Percentiles rank a stretch among this genome's conserved stretches.
Conservation (phyloP, 2,113 vertebrate species). For the Rhabdornis inornatus region DNA sequence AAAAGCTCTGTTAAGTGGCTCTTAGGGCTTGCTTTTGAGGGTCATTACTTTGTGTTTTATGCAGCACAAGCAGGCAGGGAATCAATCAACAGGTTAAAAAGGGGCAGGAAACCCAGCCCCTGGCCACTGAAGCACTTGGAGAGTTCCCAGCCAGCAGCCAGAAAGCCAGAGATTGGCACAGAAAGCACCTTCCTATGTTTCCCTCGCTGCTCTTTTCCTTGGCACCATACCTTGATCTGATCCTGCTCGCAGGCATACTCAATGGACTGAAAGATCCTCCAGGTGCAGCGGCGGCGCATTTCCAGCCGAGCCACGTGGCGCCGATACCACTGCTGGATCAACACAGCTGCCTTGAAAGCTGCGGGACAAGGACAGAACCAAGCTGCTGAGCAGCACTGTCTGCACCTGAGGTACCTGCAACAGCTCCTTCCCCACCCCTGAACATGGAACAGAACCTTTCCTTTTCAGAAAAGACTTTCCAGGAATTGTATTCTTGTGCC, state of each 20-base stretch:
- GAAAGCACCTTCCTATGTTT: not conserved
- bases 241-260: conserved; percentile 92
- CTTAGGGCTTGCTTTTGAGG: not conserved
- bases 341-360: conserved; percentile 86
- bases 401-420: not conserved
- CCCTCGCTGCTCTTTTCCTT: not conserved
- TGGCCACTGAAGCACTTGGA: not conserved
- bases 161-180: not conserved
- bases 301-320: conserved; percentile 86
- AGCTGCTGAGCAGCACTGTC: not conserved
- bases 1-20: not conserved
- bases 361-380: not conserved
- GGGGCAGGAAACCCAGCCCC: not conserved
- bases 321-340: conserved; percentile 94
- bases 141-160: not conserved
- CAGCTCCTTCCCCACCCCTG: not conserved
- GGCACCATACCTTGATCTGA: conserved; percentile 83
- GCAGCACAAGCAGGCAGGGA: not conserved
- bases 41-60: not conserved
- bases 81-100: not conserved
- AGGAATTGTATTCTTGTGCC: not conserved
- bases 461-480: not conserved
- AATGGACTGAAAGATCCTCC: conserved; percentile 94
- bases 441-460: not conserved
- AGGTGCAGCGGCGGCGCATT: conserved; percentile 87